phyloP scores from a whole-genome alignment of 2,888 invertebrate species.

The Eupithecia centaureata region DNA sequence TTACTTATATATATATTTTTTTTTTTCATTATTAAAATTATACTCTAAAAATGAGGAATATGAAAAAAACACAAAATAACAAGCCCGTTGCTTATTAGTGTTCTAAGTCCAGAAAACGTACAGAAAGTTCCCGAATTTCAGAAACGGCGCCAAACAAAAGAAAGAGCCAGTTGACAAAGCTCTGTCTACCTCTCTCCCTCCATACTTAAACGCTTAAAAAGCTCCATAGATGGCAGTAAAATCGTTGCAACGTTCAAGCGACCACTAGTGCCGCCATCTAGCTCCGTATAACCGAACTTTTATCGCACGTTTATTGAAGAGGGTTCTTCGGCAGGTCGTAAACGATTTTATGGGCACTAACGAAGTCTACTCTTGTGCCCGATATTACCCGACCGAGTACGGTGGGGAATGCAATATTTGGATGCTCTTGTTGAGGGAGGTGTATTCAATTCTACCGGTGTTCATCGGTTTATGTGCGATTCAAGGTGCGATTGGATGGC shows the following conservation, averaged over 20 bases:
- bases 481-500: constrained; percentile 84
- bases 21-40: no score
- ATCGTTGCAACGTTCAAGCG: constrained; percentile 78
- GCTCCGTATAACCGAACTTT: constrained; percentile 81
- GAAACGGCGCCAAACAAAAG: constrained; percentile 41
- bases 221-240: constrained; percentile 83
- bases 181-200: constrained; percentile 58
- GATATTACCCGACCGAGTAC: constrained; percentile 80
- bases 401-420: constrained; percentile 78
- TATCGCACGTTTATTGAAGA: constrained; percentile 83
- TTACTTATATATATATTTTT: no score
- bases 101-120: constrained; percentile 36
- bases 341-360: constrained; percentile 83
- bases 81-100: not conserved
- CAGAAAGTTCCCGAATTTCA: constrained; percentile 55
- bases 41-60: no score
- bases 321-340: constrained; percentile 84
- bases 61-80: not conserved
- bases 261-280: constrained; percentile 83
- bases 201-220: constrained; percentile 76
- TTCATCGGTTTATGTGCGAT: constrained; percentile 83
- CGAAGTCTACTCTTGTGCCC: constrained; percentile 80
- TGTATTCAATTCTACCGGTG: constrained; percentile 82
- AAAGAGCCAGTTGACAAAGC: constrained; percentile 47
- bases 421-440: constrained; percentile 77